phyloP scores from a whole-genome alignment of 2,797 vertebrate genomes.

The Gobio occitaniae region DNA sequence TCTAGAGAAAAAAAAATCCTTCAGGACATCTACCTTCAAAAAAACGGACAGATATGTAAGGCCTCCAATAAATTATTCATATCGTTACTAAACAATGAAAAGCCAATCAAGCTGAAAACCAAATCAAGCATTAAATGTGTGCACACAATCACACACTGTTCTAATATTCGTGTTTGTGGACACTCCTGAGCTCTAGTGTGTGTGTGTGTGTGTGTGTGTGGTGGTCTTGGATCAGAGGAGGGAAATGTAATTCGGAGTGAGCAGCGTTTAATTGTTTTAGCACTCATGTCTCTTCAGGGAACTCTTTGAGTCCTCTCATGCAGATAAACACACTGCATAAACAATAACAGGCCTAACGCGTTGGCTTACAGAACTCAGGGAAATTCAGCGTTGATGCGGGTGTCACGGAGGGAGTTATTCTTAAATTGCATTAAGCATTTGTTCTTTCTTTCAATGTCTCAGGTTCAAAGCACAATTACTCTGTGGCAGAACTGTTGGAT shows the following conservation, averaged over 20 bases:
- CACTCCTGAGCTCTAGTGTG: constrained; percentile 37
- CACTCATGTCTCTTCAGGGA: constrained; percentile 69
- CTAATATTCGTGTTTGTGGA: constrained; percentile 29
- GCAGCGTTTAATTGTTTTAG: constrained; percentile 74
- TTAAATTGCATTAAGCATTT: constrained; percentile 44
- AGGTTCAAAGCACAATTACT: constrained; percentile 24
- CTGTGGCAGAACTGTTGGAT: background rate
- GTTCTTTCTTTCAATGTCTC: constrained; percentile 28
- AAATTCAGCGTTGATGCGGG: constrained; percentile 60
- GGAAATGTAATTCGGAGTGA: constrained; percentile 59
- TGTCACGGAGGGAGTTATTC: constrained; percentile 15
- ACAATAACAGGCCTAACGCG: constrained; percentile 70
- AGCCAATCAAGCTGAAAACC: constrained; percentile 91
- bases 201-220: constrained; percentile 60
- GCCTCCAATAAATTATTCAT: constrained; percentile 88
- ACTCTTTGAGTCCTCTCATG: constrained; percentile 70
- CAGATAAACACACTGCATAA: constrained; percentile 72
- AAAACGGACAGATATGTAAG: constrained; percentile 65
- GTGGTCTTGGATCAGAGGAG: constrained; percentile 52
- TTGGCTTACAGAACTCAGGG: constrained; percentile 58
- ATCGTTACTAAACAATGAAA: constrained; percentile 85
- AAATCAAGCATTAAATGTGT: constrained; percentile 86
- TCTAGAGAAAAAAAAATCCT: constrained; percentile 78
- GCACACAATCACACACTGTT: constrained; percentile 53
- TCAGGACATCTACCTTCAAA: constrained; percentile 67